Evolutionary conservation across 2,888 invertebrate genomes (phyloP).

Genomic region (Orgyia antiqua): DNA sequence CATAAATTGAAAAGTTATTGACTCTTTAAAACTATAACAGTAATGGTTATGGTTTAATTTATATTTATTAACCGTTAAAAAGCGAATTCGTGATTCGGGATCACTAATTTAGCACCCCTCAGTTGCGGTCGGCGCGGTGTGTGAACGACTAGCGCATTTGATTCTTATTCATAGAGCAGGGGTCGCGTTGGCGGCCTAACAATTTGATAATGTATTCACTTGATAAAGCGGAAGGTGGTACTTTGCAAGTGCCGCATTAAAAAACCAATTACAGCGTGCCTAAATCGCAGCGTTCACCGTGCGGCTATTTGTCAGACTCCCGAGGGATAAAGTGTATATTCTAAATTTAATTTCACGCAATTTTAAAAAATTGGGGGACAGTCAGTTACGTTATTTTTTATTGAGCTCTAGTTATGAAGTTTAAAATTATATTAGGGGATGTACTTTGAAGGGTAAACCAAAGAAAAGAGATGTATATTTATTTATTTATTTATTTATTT

Average conservation of each 20-base stretch:
- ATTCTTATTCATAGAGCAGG: slow-evolving; percentile 71
- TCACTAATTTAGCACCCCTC: slow-evolving; percentile 68
- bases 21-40: slow-evolving; percentile 30
- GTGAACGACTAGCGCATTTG: slow-evolving; percentile 62
- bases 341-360: slow-evolving; percentile 78
- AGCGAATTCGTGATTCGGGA: slow-evolving; percentile 45
- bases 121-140: slow-evolving; percentile 40
- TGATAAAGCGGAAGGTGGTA: slow-evolving; percentile 76
- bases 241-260: slow-evolving; percentile 73
- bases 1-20: neutral
- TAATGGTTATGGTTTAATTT: slow-evolving; percentile 55
- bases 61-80: slow-evolving; percentile 68
- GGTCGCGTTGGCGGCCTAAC: slow-evolving; percentile 61
- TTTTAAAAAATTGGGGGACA: slow-evolving; percentile 68
- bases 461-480: too few species aligned
- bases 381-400: slow-evolving; percentile 60
- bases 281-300: slow-evolving; percentile 61
- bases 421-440: slow-evolving; percentile 45
- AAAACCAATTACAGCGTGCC: slow-evolving; percentile 77
- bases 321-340: slow-evolving; percentile 71
- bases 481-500: too few species aligned
- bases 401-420: slow-evolving; percentile 52
- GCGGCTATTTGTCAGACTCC: slow-evolving; percentile 75
- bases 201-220: slow-evolving; percentile 79
- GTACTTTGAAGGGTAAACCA: too few species aligned